phyloP scores from a whole-genome alignment of 1,140 invertebrate genomes.

The Radopholus similis region DNA sequence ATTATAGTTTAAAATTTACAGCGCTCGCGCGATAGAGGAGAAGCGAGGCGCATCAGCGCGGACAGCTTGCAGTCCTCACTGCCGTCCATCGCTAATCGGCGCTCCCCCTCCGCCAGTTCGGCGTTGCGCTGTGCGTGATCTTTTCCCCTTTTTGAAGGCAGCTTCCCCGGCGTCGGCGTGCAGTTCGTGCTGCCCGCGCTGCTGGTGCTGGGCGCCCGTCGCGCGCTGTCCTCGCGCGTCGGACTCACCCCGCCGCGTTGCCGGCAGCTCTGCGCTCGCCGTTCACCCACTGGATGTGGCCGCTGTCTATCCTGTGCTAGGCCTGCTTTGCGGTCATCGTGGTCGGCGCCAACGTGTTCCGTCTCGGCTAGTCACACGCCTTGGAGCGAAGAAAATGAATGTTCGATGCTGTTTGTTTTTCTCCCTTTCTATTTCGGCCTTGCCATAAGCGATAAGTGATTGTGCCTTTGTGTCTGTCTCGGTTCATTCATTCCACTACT shows the following conservation, averaged over 20 bases:
- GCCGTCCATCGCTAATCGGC: background rate
- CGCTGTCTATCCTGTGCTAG: slow-evolving; percentile 45
- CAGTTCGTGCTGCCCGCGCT: slow-evolving; percentile 89
- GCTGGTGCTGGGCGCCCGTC: slow-evolving; percentile 75
- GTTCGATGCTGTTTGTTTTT: too few relatives aligned
- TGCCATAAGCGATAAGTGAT: too few relatives aligned
- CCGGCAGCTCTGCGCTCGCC: slow-evolving; percentile 25
- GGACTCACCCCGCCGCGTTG: background rate
- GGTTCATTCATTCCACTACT: too few relatives aligned
- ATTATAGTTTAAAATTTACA: slow-evolving; percentile 1
- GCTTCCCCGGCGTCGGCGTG: slow-evolving; percentile 85
- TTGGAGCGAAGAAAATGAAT: too few relatives aligned
- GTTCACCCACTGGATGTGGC: slow-evolving; percentile 44
- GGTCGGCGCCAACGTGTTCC: slow-evolving; percentile 50
- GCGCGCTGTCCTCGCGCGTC: slow-evolving; percentile 7
- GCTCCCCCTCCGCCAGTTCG: slow-evolving; percentile 30
- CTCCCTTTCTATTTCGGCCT: too few relatives aligned
- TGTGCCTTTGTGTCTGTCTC: too few relatives aligned
- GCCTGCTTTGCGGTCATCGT: slow-evolving; percentile 49
- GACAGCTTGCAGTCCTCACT: background rate
- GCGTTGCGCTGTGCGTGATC: slow-evolving; percentile 73
- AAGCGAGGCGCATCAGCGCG: slow-evolving; percentile 13
- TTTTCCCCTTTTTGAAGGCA: slow-evolving; percentile 61
- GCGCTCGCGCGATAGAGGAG: slow-evolving; percentile 10
- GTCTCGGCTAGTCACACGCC: slow-evolving; percentile 42